phyloP scores from a whole-genome alignment of 2,888 invertebrate species.

The Steinernema carpocapsae region DNA sequence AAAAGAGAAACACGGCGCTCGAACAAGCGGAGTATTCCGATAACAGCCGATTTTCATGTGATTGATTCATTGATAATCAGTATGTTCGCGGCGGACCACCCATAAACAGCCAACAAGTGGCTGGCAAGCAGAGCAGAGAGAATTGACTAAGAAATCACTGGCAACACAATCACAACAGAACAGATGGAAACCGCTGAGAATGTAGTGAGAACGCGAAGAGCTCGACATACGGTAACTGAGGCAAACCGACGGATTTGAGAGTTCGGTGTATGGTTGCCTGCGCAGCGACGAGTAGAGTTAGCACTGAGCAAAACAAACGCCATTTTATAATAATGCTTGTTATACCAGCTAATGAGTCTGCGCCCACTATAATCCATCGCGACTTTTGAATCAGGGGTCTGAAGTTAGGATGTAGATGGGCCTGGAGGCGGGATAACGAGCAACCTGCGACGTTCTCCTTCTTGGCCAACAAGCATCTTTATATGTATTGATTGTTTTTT shows the following conservation, averaged over 20 bases:
- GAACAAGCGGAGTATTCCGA: slow-evolving; percentile 24
- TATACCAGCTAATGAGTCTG: slow-evolving; percentile 27
- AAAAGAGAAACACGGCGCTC: slow-evolving; percentile 15
- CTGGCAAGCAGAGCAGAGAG: neutral
- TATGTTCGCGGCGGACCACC: slow-evolving; percentile 15
- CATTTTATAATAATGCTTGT: slow-evolving; percentile 26
- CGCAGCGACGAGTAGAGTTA: neutral
- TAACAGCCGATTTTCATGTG: slow-evolving; percentile 14
- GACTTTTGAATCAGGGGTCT: slow-evolving; percentile 29
- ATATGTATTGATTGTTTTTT: slow-evolving; percentile 34
- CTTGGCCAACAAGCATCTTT: slow-evolving; percentile 28
- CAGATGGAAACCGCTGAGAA: too few species aligned
- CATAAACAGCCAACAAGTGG: neutral
- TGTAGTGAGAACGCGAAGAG: too few species aligned
- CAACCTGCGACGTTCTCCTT: slow-evolving; percentile 33
- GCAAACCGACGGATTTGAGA: neutral
- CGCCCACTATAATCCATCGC: slow-evolving; percentile 22
- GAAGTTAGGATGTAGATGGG: slow-evolving; percentile 24
- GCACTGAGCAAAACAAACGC: neutral
- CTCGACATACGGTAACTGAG: neutral
- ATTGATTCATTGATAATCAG: slow-evolving; percentile 4
- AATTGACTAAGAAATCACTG: neutral
- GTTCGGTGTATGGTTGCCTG: neutral
- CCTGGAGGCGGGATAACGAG: slow-evolving; percentile 32
- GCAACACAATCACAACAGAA: neutral